A percentile compares a stretch with the other conserved stretches of the same genome.
These are phyloP conservation scores for Semaprochilodus insignis DNA, from an alignment of 2,797 vertebrate species.

Conservation along the genomic window DNA sequence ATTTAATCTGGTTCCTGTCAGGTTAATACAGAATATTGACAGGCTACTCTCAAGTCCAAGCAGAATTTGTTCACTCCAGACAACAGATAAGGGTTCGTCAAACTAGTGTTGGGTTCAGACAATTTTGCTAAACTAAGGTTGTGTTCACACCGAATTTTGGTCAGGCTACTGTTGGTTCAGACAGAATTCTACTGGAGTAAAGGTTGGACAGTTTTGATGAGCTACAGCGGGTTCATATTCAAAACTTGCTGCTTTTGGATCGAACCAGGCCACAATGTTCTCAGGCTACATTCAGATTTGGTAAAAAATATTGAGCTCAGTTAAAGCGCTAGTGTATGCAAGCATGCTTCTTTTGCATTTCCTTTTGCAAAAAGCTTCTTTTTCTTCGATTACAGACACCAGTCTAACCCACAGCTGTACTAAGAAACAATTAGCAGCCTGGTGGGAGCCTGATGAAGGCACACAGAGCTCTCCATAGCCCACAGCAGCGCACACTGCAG, in stretches of 20 bases:
- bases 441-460: constrained; percentile 8
- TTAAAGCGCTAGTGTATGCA: neutral
- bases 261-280: neutral
- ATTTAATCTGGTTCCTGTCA: too few species aligned
- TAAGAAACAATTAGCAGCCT: constrained; percentile 36
- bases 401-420: constrained; percentile 25
- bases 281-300: neutral
- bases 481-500: neutral
- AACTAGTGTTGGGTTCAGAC: too few species aligned
- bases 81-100: too few species aligned
- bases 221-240: neutral
- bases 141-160: too few species aligned
- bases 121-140: too few species aligned
- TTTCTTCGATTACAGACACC: constrained; percentile 9
- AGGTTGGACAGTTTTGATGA: neutral
- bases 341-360: neutral
- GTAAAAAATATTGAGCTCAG: neutral
- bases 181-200: neutral
- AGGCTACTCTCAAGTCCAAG: too few species aligned
- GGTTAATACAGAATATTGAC: too few species aligned
- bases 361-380: constrained; percentile 1
- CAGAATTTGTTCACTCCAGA: neutral
- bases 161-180: neutral
- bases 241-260: neutral
- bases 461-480: neutral